Evolutionary conservation across 2,113 vertebrate genomes (phyloP).

Genomic region (Piaya cayana): DNA sequence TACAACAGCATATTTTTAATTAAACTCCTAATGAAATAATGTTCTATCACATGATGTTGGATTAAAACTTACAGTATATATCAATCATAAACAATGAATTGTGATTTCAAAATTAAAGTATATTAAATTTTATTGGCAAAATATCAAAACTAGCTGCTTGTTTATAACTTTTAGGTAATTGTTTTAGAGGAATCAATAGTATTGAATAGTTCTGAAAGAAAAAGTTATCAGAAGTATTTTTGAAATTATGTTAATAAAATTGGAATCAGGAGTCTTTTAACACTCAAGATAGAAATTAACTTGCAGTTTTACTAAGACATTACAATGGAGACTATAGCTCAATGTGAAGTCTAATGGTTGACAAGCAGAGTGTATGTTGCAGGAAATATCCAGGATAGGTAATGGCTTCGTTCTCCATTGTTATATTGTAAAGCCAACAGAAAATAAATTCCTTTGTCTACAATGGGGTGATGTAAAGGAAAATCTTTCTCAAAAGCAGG

Average conservation of each 20-base stretch:
- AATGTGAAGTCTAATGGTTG: background rate
- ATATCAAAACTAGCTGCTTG: background rate
- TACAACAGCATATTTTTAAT: background rate
- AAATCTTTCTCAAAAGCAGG: background rate
- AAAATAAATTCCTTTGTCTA: background rate
- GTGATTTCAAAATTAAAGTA: constrained; percentile 8
- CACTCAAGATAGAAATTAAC: accelerated
- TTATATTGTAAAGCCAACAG: background rate
- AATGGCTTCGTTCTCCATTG: background rate
- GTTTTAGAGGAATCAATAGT: background rate
- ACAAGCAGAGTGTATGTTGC: background rate
- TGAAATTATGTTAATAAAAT: background rate
- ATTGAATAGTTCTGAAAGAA: background rate
- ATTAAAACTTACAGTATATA: background rate
- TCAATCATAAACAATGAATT: constrained; percentile 28
- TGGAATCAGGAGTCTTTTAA: background rate
- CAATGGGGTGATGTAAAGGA: background rate
- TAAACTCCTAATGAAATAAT: constrained; percentile 21
- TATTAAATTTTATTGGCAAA: constrained; percentile 21
- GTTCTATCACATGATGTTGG: background rate
- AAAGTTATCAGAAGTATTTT: background rate
- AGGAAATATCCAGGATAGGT: background rate
- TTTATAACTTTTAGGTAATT: constrained; percentile 1
- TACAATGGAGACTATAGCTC: background rate
- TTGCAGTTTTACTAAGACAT: background rate